Evolutionary conservation across 2,888 invertebrate species (phyloP), one percentile per base, ranked within the genome.

Genomic region (Leptothorax acervorum): DNA sequence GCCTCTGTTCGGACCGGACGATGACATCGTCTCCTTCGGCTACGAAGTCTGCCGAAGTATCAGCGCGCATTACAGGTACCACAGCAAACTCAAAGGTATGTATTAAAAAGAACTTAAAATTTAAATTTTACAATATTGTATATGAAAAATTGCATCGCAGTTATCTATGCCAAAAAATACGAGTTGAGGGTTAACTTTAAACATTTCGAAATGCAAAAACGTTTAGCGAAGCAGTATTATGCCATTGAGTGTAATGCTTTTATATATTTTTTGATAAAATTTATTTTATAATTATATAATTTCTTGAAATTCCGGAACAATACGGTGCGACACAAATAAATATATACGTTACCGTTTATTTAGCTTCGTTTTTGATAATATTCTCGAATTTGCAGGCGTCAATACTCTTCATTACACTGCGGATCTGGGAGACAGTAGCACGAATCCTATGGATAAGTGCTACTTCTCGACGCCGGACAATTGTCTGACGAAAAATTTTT

Each of bases 401-500:
- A 55, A 89, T 2, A 86, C 89, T 42, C 76, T 42, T 18, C 96
- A 96, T 28, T 98, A 97, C 92, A 95, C 96, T 0, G 96, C 97
- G 0, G 96, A 96, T 90, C 95, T 98, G n/a, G 98, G 98, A 0
- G 98, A 98, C 92, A 95, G 97, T 73, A 96, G 96, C 0, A 94
- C 93, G 9, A 95, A 96, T 90, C 95, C 96, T 0, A 95, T 95
- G 4, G 95, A 96, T 57, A 95, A 95, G 87, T 97, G 96, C 90
- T 96, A 95, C 88, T 96, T 96, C 71, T 94, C 93, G 3, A 93
- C 96, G 3, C 96, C 96, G 0, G 96, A 96, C 0, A 96, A 96
- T 1, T 98, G 98, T 88, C 96, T 97, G 2, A 96, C 96, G n/a
- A 97, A 96, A 93, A 98, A 98, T 0, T 95, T 97, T 0, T 96